Evolutionary conservation across 2,797 vertebrate genomes (phyloP).

Genomic region (Smutsia gigantea): DNA sequence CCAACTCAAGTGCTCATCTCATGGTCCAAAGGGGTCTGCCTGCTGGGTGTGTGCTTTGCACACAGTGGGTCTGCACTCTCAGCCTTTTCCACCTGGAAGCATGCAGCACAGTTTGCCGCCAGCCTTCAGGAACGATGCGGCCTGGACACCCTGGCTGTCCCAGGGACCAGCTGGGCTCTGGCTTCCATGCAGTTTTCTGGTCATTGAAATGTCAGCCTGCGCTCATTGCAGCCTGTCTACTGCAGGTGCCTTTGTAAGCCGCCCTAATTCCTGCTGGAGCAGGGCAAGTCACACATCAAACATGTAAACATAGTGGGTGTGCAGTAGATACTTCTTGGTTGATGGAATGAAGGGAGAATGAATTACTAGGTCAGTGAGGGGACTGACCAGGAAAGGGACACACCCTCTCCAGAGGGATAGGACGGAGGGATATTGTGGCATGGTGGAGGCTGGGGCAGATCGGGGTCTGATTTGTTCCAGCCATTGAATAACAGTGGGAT

Average conservation of each 20-base stretch:
- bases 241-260: neutral
- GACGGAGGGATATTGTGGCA: neutral
- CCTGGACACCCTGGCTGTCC: neutral
- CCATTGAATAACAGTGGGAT: neutral
- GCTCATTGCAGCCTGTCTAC: neutral
- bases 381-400: neutral
- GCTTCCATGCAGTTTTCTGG: neutral
- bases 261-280: neutral
- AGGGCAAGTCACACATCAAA: neutral
- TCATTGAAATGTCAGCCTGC: fast-evolving
- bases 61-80: no score
- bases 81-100: neutral
- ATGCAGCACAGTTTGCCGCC: neutral
- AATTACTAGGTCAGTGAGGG: no score
- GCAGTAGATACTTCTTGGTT: neutral
- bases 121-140: neutral
- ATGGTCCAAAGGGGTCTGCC: neutral
- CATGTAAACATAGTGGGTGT: neutral
- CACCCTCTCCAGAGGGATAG: neutral
- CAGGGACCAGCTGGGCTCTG: neutral
- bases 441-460: neutral
- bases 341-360: neutral
- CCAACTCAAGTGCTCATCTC: neutral
- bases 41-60: neutral
- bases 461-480: neutral